Base-by-base conservation (phyloP, 2,113 vertebrate genomes). In the Pachypanchax playfairii region DNA sequence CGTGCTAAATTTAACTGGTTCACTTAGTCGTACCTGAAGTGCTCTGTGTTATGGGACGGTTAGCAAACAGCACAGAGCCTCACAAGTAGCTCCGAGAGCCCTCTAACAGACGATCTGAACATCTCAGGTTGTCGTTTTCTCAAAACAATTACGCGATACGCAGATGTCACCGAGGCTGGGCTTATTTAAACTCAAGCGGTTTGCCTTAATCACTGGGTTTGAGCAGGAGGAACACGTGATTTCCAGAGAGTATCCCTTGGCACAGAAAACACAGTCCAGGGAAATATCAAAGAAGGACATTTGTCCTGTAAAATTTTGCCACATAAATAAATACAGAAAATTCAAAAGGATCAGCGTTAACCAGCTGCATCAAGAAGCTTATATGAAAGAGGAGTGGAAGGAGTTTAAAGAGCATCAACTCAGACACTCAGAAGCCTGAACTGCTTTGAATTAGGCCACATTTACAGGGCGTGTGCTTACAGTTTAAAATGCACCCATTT, bases 31-130 rank as follows among this genome's bases (percentile, higher is more conserved):
- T 55, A 75, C 71, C 82, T 88, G 76, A 82, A 82, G 81, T 26
- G 73, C 78, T 71, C 85, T 84, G 76, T 51, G 73, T 21, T 20
- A 56, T 71, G 44, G 55, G 86, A 80, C 72, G 75, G 77, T 82
- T 77, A 81, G 76, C 83, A 89, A 87, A 85, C 85, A 84, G 62
- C 80, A 61, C 62, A 47, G 49, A 62, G 38, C 68, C 38, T 67
- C 56, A 46, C 41, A 62, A 65, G 64, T 28, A 70, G 44, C 68
- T 10, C 24, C 21, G 20, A 8, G 51, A 65, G 53, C 25, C 38
- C 48, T 54, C 39, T 21, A 63, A 81, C 35, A 28, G 48, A 6
- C 48, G 31, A 28, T 29, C 42, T 59, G 31, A 46, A 59, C 58
- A n/a, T 46, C 61, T 24, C 44, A 20, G n/a, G n/a, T n/a, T n/a